Evolutionary conservation across 2,797 vertebrate genomes (phyloP), one percentile per base, ranked within the genome.

Genomic region (Borostomias antarcticus): DNA sequence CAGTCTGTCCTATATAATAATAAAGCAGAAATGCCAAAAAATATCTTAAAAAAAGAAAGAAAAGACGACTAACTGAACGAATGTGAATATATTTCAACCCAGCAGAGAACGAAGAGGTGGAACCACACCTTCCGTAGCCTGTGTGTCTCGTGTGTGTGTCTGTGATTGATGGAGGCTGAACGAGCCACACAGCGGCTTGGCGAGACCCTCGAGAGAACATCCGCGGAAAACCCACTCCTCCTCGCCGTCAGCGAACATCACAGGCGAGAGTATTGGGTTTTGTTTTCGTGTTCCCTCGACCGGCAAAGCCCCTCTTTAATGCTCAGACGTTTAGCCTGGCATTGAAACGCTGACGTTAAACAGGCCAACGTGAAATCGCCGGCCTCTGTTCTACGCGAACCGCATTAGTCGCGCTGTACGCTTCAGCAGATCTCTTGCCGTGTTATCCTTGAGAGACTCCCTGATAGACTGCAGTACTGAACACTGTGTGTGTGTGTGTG

Each of bases 361-460:
- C 54, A 71, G 51, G 40, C 61, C 61, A 48, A 80, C 28, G 0
- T 28, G 51, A 30, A 81, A 63, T 54, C 59, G 13, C 32, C 32
- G 9, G 1, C 35, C 2, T 11, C 35, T 58, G 61, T 40, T 57
- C 54, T 54, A 66, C 63, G 53, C n/a, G 7, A 43, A 40, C 47
- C 37, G n/a, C 60, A 61, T 62, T 50, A 11, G 50, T 11, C 1
- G 19, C 2, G 40, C 2, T 1, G 53, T 30, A 25, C 45, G 50
- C 62, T 43, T 1, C 10, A 57, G 40, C 15, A 47, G 62, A 74
- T 71, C 1, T 19, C 62, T 58, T 28, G 51, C n/a, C 15, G 0
- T 0, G 19, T 37, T 76, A 66, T 74, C 77, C 72, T 80, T 58
- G 58, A 32, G 70, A 76, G 74, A 72, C 79, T 68, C 15, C 1